Percentiles rank a stretch among this genome's conserved stretches.
Evolutionary conservation across 1,140 invertebrate genomes (phyloP).

Genomic region (Hetaerina americana): DNA sequence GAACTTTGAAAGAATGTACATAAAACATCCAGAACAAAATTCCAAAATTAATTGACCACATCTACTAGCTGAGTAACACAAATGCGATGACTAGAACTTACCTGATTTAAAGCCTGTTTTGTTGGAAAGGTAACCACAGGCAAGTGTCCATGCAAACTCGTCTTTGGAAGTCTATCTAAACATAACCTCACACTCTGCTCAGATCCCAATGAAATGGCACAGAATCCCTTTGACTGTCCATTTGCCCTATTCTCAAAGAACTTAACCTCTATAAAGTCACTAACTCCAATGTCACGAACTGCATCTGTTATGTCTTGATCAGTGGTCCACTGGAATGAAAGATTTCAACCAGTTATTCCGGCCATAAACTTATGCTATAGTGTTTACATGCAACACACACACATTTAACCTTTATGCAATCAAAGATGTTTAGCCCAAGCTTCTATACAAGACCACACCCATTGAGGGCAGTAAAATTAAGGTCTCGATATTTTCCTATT

Average conservation of each 20-base stretch:
- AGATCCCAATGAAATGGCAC: slow-evolving; percentile 80
- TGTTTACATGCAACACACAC: neutral
- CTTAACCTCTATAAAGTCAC: slow-evolving; percentile 93
- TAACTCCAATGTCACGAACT: slow-evolving; percentile 72
- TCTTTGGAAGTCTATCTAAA: slow-evolving; percentile 85
- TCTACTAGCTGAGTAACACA: too few relatives aligned
- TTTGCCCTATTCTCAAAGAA: slow-evolving; percentile 99
- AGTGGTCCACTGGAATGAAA: slow-evolving; percentile 80
- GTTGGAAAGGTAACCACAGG: slow-evolving; percentile 90
- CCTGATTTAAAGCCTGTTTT: slow-evolving; percentile 68
- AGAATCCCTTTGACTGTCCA: slow-evolving; percentile 98
- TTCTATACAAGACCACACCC: too few relatives aligned
- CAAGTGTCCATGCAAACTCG: slow-evolving; percentile 88
- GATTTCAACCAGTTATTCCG: neutral
- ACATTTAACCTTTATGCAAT: too few relatives aligned
- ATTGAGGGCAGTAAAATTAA: too few relatives aligned
- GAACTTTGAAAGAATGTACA: too few relatives aligned
- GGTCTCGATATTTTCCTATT: too few relatives aligned
- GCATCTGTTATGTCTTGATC: slow-evolving; percentile 90
- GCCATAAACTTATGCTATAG: slow-evolving; percentile 47
- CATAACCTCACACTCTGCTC: slow-evolving; percentile 80
- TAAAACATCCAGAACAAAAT: too few relatives aligned
- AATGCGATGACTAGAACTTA: slow-evolving; percentile 11
- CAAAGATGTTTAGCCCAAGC: too few relatives aligned
- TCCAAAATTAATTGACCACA: too few relatives aligned